phyloP scores from a whole-genome alignment of 2,797 vertebrate genomes.

The Miichthys miiuy region DNA sequence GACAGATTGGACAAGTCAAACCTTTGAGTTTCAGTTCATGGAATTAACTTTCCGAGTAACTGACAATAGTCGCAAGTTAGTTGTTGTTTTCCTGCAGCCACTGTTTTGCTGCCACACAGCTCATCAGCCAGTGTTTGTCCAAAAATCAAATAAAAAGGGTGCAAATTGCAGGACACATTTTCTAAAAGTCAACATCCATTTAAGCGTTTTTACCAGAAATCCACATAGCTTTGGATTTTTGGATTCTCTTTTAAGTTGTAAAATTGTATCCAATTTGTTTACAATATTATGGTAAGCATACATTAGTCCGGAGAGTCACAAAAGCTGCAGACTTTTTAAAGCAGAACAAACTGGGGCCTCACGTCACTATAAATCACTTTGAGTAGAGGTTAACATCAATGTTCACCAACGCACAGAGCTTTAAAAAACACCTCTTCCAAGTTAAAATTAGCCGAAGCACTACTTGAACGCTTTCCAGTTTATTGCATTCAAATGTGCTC shows the following conservation, averaged over 20 bases:
- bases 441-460: constrained; percentile 52
- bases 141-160: neutral
- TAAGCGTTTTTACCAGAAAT: neutral
- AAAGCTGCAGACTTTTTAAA: constrained; percentile 52
- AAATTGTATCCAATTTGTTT: constrained; percentile 22
- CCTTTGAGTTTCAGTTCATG: constrained; percentile 52
- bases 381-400: constrained; percentile 55
- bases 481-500: constrained; percentile 24
- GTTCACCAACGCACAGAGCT: constrained; percentile 27
- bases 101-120: neutral
- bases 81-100: constrained; percentile 9
- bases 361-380: constrained; percentile 65
- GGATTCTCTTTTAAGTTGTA: neutral
- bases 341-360: constrained; percentile 46
- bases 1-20: constrained; percentile 66
- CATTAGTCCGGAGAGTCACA: constrained; percentile 56
- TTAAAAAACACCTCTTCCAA: constrained; percentile 26
- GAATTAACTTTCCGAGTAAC: constrained; percentile 59
- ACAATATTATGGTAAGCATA: constrained; percentile 19
- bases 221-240: neutral
- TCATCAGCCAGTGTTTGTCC: neutral
- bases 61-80: constrained; percentile 15
- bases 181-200: neutral
- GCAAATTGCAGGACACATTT: neutral
- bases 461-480: constrained; percentile 19